Evolutionary conservation across 1,140 invertebrate species (phyloP).

Genomic region (Adelges cooleyi): DNA sequence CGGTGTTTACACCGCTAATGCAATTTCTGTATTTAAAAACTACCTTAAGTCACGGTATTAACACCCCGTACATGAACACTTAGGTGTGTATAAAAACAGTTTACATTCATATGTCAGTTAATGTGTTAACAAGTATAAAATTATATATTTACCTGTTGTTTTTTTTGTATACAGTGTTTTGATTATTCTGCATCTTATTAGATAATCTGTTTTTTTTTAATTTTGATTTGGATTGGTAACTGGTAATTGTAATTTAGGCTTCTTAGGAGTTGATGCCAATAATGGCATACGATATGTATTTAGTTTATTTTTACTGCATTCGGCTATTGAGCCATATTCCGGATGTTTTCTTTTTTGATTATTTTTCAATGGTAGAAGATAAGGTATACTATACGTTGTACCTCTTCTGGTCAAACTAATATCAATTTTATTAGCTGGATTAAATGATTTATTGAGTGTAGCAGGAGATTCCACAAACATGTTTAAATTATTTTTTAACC

Average conservation of each 20-base stretch:
- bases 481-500: background rate
- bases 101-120: no score
- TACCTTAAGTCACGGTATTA: no score
- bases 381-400: background rate
- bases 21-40: no score
- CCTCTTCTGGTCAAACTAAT: background rate
- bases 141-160: no score
- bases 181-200: background rate
- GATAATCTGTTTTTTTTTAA: background rate
- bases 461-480: conserved; percentile 7
- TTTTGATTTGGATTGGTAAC: background rate
- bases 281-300: background rate
- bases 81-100: no score
- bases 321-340: background rate
- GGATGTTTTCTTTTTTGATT: background rate
- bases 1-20: no score
- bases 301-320: background rate
- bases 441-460: background rate
- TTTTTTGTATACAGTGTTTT: background rate
- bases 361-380: background rate
- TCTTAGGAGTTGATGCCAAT: conserved; percentile 1
- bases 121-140: no score
- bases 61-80: no score
- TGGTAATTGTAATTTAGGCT: background rate
- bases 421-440: background rate